Evolutionary conservation across 2,113 vertebrate species (phyloP).

Genomic region (Rhineura floridana): DNA sequence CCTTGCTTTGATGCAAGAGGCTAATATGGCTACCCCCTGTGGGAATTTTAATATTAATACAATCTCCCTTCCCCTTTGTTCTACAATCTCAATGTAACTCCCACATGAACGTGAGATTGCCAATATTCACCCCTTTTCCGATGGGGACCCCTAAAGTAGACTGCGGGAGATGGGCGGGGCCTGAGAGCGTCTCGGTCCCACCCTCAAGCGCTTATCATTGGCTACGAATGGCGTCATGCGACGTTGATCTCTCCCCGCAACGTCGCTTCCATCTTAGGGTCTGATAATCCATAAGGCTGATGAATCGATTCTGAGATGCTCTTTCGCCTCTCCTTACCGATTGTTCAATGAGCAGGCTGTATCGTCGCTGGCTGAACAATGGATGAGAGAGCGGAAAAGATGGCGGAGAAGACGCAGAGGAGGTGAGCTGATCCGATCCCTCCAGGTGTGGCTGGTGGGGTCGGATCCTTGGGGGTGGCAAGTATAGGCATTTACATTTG

Average conservation of each 20-base stretch:
- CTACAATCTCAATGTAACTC: too few relatives aligned
- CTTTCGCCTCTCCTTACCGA: too few relatives aligned
- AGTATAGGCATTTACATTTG: not conserved
- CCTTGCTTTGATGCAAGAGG: too few relatives aligned
- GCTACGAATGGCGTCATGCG: not conserved
- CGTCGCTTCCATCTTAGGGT: too few relatives aligned
- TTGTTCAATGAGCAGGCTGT: not conserved
- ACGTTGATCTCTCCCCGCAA: not conserved
- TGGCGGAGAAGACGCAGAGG: constrained; percentile 27
- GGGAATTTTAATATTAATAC: too few relatives aligned
- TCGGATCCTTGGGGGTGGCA: not conserved
- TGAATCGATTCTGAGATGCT: not conserved
- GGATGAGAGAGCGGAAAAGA: not conserved
- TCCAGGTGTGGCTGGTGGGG: too few relatives aligned
- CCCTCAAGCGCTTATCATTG: not conserved
- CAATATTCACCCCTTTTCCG: not conserved
- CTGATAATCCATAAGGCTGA: not conserved
- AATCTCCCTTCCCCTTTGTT: too few relatives aligned
- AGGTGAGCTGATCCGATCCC: not conserved
- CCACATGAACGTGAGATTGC: too few relatives aligned
- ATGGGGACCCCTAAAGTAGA: too few relatives aligned
- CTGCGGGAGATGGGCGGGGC: not conserved
- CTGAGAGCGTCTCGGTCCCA: not conserved
- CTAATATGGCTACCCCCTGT: too few relatives aligned
- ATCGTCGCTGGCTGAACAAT: not conserved